Evolutionary conservation across 2,113 vertebrate genomes (phyloP).

Genomic region (Oncorhynchus clarkii): DNA sequence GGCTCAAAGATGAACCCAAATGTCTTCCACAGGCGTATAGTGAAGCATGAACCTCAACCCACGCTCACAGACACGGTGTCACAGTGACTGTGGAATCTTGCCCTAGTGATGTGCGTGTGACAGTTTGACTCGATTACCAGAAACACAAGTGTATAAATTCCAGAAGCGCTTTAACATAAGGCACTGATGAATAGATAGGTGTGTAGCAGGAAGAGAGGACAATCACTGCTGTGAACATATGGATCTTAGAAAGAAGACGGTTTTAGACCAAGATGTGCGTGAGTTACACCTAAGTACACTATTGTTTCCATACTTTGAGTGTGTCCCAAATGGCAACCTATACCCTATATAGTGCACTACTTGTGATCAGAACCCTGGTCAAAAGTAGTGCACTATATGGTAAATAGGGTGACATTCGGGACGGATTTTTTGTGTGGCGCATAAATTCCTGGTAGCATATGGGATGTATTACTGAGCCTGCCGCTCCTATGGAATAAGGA

Average conservation of each 20-base stretch:
- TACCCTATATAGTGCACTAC: too few relatives aligned
- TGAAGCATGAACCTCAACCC: background rate
- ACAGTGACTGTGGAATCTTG: constrained; percentile 11
- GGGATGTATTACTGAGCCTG: constrained; percentile 57
- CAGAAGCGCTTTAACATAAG: constrained; percentile 30
- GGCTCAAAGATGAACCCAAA: background rate
- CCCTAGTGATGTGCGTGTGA: constrained; percentile 26
- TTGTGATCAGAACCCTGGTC: too few relatives aligned
- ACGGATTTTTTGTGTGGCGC: constrained; percentile 6
- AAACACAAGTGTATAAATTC: constrained; percentile 32
- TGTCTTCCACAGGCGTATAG: too few relatives aligned
- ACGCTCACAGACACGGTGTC: background rate
- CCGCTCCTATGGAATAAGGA: constrained; percentile 51
- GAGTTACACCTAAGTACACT: constrained; percentile 37
- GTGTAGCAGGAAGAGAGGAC: constrained; percentile 26
- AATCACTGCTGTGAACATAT: constrained; percentile 34
- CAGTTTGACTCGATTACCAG: constrained; percentile 27
- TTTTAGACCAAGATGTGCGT: constrained; percentile 30
- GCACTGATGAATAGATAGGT: background rate
- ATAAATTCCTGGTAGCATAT: constrained; percentile 59
- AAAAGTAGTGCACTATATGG: too few relatives aligned
- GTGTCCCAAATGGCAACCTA: background rate
- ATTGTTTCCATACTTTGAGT: constrained; percentile 58
- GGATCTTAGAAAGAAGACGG: constrained; percentile 18
- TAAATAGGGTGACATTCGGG: too few relatives aligned